phyloP scores from a whole-genome alignment of 2,797 vertebrate species.

The Platalea minor region DNA sequence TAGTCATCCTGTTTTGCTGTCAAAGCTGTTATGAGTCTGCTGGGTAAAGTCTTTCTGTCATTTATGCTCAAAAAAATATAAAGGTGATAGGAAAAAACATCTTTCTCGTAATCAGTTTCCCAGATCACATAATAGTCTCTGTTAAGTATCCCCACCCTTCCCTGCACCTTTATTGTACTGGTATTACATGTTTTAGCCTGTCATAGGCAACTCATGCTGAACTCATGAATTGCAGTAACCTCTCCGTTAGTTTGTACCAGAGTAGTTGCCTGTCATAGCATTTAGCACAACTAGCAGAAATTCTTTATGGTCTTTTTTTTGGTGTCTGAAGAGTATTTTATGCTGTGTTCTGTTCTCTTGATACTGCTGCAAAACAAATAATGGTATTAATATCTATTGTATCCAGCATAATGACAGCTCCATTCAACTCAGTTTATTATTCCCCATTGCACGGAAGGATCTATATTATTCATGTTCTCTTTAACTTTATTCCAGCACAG shows the following conservation, averaged over 20 bases:
- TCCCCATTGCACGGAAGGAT: background rate
- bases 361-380: background rate
- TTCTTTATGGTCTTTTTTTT: background rate
- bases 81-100: background rate
- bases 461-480: background rate
- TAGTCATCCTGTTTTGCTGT: background rate
- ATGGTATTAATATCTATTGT: background rate
- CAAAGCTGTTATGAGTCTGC: background rate
- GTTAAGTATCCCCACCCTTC: background rate
- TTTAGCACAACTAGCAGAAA: background rate
- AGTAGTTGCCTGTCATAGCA: background rate
- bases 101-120: background rate
- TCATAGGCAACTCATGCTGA: background rate
- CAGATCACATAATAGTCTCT: background rate
- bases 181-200: background rate
- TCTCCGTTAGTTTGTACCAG: background rate
- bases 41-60: background rate
- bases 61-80: background rate
- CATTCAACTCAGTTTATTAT: background rate
- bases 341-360: background rate
- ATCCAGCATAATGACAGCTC: background rate
- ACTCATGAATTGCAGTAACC: background rate
- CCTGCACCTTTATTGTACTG: background rate
- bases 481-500: background rate
- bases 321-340: background rate